Conservation (phyloP, 2,113 vertebrate genomes). For the Helogale parvula region DNA sequence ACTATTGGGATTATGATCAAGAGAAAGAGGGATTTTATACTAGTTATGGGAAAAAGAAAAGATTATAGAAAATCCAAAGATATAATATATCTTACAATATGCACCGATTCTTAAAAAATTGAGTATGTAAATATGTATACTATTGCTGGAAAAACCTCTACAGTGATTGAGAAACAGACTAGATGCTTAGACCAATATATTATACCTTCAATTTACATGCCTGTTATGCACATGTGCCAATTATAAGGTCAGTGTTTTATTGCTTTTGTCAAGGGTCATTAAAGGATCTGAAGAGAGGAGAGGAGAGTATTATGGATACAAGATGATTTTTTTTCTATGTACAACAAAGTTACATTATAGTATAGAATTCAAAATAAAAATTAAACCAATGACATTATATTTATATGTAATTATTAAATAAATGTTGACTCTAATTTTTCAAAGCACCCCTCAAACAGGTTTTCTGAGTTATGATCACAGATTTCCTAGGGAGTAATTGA, state of each 20-base stretch:
- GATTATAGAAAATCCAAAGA: background rate
- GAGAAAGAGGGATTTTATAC: background rate
- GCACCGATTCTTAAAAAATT: background rate
- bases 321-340: background rate
- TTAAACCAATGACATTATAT: background rate
- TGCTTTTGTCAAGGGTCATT: conserved; percentile 13
- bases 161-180: background rate
- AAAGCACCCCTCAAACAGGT: background rate
- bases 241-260: conserved; percentile 25
- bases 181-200: background rate
- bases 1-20: conserved; percentile 16
- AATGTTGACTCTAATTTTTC: background rate
- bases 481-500: background rate
- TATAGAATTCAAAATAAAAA: background rate
- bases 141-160: background rate
- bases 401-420: conserved; percentile 39
- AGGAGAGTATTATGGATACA: background rate
- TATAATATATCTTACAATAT: background rate
- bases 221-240: background rate
- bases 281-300: conserved; percentile 1
- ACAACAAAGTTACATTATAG: conserved; percentile 15
- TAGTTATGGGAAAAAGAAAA: background rate
- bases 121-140: background rate
- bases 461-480: background rate
- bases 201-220: conserved; percentile 14